Base-by-base conservation (phyloP, 2,113 vertebrate genomes). In the Poeciliopsis prolifica region DNA sequence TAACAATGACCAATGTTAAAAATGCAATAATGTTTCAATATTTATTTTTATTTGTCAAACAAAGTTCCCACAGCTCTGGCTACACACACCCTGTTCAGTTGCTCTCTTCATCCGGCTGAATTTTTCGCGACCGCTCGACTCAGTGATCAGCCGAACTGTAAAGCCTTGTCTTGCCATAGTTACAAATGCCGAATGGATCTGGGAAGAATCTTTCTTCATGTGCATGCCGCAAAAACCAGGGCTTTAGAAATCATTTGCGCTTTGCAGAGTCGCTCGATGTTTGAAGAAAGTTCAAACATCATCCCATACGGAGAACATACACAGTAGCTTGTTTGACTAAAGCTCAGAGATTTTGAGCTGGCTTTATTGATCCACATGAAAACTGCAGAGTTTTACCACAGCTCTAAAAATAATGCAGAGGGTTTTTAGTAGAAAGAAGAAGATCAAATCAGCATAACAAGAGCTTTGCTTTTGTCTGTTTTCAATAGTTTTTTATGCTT, bases 371-470 rank as follows among this genome's bases (percentile, higher is more conserved):
- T 54, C 48, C 22, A 30, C 14, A n/a, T 72, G 29, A 66, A 61
- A 72, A 15, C 24, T 71, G 26, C 24, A 71, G 0, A 58, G 37
- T 14, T 26, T 42, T 60, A 31, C 0, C 37, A 0, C 28, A 19
- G 15, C 61, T 40, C 26, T 17, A 69, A 64, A 77, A 26, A 29
- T 11, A 40, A 62, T 24, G 8, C 51, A 58, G 22, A 37, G 17
- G 51, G 22, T 58, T 37, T 66, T 14, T 24, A n/a, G 3, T 15
- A 31, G 15, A 31, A 30, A 69, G 28, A 10, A 31, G 22, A 54
- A 69, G 42, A 69, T 54, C 44, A 30, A 48, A 31, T 69, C 28
- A 54, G 3, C 67, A 69, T 54, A 51, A 19, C 17, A 22, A 48
- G 19, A 44, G n/a, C 3, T 0, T 1, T 67, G 15, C 29, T 66